Conservation (phyloP, 2,113 vertebrate genomes). For the Camelus dromedarius region DNA sequence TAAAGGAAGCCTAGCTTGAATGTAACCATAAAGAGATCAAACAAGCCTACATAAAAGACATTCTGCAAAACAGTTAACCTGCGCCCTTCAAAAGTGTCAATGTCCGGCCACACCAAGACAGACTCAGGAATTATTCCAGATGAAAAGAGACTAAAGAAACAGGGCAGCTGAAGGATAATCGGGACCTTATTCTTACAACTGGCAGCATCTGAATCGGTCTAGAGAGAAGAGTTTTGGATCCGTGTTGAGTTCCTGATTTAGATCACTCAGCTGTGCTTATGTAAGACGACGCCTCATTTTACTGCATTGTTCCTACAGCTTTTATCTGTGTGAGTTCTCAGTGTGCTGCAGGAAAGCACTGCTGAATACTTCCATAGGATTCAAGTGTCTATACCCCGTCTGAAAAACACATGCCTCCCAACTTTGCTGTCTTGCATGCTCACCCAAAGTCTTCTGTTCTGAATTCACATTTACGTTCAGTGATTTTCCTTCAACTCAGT, state of each 20-base stretch:
- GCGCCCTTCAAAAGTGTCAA: neutral
- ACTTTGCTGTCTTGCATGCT: neutral
- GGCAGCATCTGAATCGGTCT: neutral
- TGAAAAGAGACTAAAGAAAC: neutral
- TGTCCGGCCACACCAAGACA: neutral
- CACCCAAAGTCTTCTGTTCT: neutral
- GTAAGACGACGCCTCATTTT: neutral
- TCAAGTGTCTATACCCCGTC: neutral
- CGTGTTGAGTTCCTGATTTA: accelerated
- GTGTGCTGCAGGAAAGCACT: neutral
- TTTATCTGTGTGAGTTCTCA: neutral
- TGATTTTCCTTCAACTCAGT: neutral
- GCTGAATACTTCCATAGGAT: neutral
- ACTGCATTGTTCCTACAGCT: accelerated
- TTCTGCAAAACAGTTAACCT: neutral
- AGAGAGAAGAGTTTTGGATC: accelerated
- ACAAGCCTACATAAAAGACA: neutral
- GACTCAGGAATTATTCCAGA: neutral
- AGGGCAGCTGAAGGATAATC: accelerated
- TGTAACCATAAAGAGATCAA: neutral
- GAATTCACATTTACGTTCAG: neutral
- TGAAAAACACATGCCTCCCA: neutral
- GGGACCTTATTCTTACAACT: accelerated
- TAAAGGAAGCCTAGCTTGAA: neutral
- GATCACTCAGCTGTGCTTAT: accelerated